phyloP scores from a whole-genome alignment of 1,140 invertebrate species.

The Diabrotica undecimpunctata region DNA sequence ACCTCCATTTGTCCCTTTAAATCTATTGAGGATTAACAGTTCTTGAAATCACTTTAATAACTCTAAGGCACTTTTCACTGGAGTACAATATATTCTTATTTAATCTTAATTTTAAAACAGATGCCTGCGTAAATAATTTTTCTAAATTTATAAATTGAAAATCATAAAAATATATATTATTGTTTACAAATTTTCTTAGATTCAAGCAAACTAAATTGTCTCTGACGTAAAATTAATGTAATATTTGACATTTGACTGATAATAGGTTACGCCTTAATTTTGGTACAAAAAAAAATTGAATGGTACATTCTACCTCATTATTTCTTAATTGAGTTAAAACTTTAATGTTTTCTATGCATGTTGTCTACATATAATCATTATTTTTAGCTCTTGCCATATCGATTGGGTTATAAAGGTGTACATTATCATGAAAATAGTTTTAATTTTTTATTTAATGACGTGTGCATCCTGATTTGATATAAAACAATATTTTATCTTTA shows the following conservation, averaged over 20 bases:
- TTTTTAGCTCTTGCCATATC: neutral
- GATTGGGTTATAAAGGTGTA: neutral
- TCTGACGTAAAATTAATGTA: neutral
- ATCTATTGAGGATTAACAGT: no score
- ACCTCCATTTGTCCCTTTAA: no score
- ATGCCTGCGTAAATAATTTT: no score
- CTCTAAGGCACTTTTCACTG: no score
- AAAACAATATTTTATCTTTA: neutral
- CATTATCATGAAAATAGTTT: neutral
- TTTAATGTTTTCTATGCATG: constrained; percentile 11
- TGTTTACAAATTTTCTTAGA: no score
- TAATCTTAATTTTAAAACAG: no score
- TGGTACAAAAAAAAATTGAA: neutral
- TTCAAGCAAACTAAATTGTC: no score
- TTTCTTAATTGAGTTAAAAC: neutral
- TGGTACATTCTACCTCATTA: neutral
- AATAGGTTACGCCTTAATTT: neutral
- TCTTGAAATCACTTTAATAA: no score
- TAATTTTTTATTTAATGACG: neutral
- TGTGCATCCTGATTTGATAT: neutral
- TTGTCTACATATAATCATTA: constrained; percentile 8
- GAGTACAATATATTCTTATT: no score
- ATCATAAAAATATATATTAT: no score
- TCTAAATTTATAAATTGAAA: no score
- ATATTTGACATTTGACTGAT: neutral